Conservation (phyloP, 2,888 invertebrate species). For the Yponomeuta evonymella region DNA sequence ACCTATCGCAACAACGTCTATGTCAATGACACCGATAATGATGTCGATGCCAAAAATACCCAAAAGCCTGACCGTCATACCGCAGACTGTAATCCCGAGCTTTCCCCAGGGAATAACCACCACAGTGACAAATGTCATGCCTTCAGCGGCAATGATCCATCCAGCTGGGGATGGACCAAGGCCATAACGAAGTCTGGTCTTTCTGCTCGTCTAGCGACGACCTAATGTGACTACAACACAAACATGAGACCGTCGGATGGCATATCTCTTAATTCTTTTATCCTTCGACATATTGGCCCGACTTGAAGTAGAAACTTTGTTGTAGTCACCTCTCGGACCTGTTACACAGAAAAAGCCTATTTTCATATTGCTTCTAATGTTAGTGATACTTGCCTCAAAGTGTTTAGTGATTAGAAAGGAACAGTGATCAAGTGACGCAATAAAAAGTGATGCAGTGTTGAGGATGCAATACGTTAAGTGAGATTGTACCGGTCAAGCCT, state of each 20-base stretch:
- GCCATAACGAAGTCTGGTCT: slow-evolving; percentile 61
- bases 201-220: slow-evolving; percentile 50
- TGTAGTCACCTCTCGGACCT: slow-evolving; percentile 17
- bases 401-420: slow-evolving; percentile 13
- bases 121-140: slow-evolving; percentile 21
- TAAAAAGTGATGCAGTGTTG: slow-evolving; percentile 24
- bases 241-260: not conserved
- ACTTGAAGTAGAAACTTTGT: slow-evolving; percentile 12
- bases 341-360: slow-evolving; percentile 19
- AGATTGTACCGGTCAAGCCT: slow-evolving; percentile 60
- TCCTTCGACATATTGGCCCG: not conserved
- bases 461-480: slow-evolving; percentile 36
- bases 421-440: slow-evolving; percentile 25
- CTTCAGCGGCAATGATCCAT: slow-evolving; percentile 26
- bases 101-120: slow-evolving; percentile 28
- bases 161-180: slow-evolving; percentile 29
- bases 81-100: slow-evolving; percentile 63
- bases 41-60: slow-evolving; percentile 85
- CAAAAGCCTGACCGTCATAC: slow-evolving; percentile 87
- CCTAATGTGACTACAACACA: slow-evolving; percentile 25
- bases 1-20: slow-evolving; percentile 40
- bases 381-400: slow-evolving; percentile 6
- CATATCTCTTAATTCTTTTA: slow-evolving; percentile 17
- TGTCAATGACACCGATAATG: slow-evolving; percentile 32
- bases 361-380: slow-evolving; percentile 16